phyloP scores from a whole-genome alignment of 2,797 vertebrate genomes.

The Enteromius viviparus region DNA sequence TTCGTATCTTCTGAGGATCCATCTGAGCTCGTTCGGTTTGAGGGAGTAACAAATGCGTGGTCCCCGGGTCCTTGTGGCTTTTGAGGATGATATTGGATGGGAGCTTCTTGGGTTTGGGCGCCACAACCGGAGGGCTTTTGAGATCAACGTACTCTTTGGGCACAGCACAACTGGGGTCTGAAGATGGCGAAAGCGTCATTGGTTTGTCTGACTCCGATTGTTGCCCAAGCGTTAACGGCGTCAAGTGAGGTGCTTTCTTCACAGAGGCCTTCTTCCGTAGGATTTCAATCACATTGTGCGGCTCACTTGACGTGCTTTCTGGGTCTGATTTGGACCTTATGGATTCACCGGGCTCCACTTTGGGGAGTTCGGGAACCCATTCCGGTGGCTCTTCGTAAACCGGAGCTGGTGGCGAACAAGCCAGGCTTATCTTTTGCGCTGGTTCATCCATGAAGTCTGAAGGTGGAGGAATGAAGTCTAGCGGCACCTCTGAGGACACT shows the following conservation, averaged over 20 bases:
- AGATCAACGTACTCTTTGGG: conserved; percentile 61
- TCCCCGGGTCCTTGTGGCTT: conserved; percentile 66
- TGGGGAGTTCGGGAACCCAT: conserved; percentile 15
- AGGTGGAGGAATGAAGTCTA: conserved; percentile 76
- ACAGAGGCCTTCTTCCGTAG: conserved; percentile 60
- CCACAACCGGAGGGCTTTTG: conserved; percentile 80
- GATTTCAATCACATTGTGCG: conserved; percentile 59
- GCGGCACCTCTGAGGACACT: conserved; percentile 39
- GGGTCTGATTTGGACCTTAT: conserved; percentile 6
- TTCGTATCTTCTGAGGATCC: conserved; percentile 76
- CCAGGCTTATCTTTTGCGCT: not conserved
- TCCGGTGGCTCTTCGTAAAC: not conserved
- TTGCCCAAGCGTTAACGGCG: conserved; percentile 27
- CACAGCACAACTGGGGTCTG: conserved; percentile 18
- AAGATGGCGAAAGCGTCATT: conserved; percentile 1
- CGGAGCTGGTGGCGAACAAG: not conserved
- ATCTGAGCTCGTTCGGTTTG: conserved; percentile 55
- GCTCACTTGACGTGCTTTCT: conserved; percentile 25
- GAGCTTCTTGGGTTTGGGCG: conserved; percentile 87
- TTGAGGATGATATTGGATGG: conserved; percentile 90
- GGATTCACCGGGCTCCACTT: conserved; percentile 22
- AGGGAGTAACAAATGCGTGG: conserved; percentile 37
- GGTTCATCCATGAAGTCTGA: conserved; percentile 79
- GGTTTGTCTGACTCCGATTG: conserved; percentile 38
- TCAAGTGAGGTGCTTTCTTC: conserved; percentile 53